Evolutionary conservation across 2,113 vertebrate species (phyloP).

Genomic region (Xenotilapia flavipinnis): DNA sequence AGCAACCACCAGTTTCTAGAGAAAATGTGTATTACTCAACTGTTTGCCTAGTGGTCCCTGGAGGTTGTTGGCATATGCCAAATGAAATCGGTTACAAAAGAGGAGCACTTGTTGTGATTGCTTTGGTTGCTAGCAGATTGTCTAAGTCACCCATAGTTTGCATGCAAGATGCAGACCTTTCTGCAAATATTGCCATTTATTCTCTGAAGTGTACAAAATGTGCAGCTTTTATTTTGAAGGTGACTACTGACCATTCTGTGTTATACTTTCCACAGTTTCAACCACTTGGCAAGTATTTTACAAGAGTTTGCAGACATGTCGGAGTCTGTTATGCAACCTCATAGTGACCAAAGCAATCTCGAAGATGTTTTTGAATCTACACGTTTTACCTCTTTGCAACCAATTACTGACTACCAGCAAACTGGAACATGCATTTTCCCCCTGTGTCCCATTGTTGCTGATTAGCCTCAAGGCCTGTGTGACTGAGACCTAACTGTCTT

Average conservation of each 20-base stretch:
- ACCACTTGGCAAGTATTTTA: background rate
- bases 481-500: background rate
- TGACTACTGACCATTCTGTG: background rate
- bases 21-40: background rate
- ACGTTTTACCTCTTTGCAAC: background rate
- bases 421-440: background rate
- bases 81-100: background rate
- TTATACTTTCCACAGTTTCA: background rate
- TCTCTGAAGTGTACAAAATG: background rate
- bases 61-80: background rate
- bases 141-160: background rate
- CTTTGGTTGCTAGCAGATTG: background rate
- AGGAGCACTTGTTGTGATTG: background rate
- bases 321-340: background rate
- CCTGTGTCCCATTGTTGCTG: background rate
- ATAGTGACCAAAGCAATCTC: background rate
- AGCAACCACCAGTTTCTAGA: background rate
- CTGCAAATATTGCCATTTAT: background rate
- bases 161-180: background rate
- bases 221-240: background rate
- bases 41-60: background rate
- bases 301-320: background rate
- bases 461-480: background rate
- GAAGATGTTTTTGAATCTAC: background rate
- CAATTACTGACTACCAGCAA: background rate